Conservation (phyloP, 1,140 invertebrate species). For the Choristoneura fumiferana region DNA sequence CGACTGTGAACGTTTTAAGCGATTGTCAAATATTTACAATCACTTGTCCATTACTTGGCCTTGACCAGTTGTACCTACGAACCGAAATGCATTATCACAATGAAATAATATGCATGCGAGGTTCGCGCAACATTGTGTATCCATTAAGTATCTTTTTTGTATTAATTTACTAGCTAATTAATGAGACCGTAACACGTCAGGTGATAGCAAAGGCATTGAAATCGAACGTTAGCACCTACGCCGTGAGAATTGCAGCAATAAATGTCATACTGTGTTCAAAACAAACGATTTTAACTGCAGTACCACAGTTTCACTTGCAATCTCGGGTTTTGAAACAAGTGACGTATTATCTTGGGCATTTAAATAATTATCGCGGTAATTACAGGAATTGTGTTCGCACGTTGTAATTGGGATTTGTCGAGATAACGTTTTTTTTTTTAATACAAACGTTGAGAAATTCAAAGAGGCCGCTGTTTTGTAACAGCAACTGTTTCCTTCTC, state of each 20-base stretch:
- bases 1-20: background rate
- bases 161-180: conserved; percentile 8
- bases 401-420: conserved; percentile 4
- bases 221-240: conserved; percentile 7
- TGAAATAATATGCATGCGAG: background rate
- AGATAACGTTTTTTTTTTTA: conserved; percentile 12
- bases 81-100: background rate
- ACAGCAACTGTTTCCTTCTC: background rate
- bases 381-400: conserved; percentile 13
- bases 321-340: background rate
- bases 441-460: conserved; percentile 1
- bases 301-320: no score
- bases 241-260: background rate
- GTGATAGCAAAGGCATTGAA: background rate
- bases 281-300: background rate
- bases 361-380: conserved; percentile 13
- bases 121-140: background rate
- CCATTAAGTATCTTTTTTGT: background rate
- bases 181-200: background rate
- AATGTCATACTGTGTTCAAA: background rate
- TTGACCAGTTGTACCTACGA: conserved; percentile 10
- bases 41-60: background rate
- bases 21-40: conserved; percentile 16
- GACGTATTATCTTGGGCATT: background rate
- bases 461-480: conserved; percentile 5